Percentiles rank a stretch among this genome's conserved stretches.
Evolutionary conservation across 1,140 invertebrate genomes (phyloP).

Genomic region (Tetramorium parvispinum): DNA sequence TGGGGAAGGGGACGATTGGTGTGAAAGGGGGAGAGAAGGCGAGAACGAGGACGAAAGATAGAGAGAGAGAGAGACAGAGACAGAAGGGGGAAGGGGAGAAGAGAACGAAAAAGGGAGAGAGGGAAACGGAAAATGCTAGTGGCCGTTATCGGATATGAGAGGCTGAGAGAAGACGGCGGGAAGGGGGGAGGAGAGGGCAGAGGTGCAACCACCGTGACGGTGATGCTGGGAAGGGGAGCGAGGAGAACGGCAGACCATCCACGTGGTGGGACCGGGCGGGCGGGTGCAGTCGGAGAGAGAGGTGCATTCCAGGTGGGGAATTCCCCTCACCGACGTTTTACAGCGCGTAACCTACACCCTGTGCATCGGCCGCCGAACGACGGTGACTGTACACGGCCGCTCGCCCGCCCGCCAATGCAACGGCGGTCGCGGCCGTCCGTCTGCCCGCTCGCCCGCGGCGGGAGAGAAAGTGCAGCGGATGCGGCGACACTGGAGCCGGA

Average conservation of each 20-base stretch:
- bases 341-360: constrained; percentile 73
- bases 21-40: background rate
- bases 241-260: constrained; percentile 3
- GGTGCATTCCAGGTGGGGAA: constrained; percentile 75
- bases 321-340: constrained; percentile 67
- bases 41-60: constrained; percentile 22
- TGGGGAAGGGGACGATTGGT: constrained; percentile 49
- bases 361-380: constrained; percentile 42
- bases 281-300: constrained; percentile 68
- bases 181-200: constrained; percentile 27
- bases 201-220: constrained; percentile 68
- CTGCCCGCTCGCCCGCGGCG: constrained; percentile 38
- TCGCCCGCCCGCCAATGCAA: constrained; percentile 49
- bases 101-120: constrained; percentile 36
- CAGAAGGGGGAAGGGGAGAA: background rate
- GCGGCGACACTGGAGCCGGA: constrained; percentile 73
- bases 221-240: constrained; percentile 18
- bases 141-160: constrained; percentile 17
- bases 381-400: constrained; percentile 47
- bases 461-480: constrained; percentile 78
- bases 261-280: constrained; percentile 63
- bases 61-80: constrained; percentile 29
- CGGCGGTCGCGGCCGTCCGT: constrained; percentile 40
- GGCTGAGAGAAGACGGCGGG: constrained; percentile 40
- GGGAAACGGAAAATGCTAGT: constrained; percentile 16